phyloP scores from a whole-genome alignment of 2,797 vertebrate genomes.

The Poecilia picta region DNA sequence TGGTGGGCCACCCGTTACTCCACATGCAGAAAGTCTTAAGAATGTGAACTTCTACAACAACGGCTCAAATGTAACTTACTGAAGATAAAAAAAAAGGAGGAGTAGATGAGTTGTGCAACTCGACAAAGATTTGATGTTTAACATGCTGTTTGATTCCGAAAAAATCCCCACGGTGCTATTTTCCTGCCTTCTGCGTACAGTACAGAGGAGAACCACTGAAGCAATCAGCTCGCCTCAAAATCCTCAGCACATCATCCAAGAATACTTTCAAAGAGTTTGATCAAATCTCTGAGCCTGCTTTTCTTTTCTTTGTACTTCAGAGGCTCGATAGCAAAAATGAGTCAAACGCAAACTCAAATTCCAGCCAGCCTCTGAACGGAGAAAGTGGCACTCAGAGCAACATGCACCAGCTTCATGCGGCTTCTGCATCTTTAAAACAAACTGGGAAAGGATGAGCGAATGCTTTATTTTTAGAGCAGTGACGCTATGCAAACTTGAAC shows the following conservation, averaged over 20 bases:
- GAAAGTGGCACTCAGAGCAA: conserved; percentile 54
- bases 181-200: conserved; percentile 34
- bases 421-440: conserved; percentile 74
- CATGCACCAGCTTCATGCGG: conserved; percentile 44
- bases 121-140: conserved; percentile 18
- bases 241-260: conserved; percentile 39
- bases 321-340: conserved; percentile 48
- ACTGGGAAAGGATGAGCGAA: conserved; percentile 64
- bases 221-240: conserved; percentile 14
- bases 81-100: background rate
- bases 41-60: conserved; percentile 36
- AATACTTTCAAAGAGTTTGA: conserved; percentile 53
- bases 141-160: conserved; percentile 38
- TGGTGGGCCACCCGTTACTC: conserved; percentile 28
- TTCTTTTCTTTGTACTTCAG: conserved; percentile 43
- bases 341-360: conserved; percentile 49
- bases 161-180: conserved; percentile 32
- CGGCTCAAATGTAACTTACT: conserved; percentile 12
- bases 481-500: conserved; percentile 67
- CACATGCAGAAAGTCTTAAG: conserved; percentile 15
- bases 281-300: conserved; percentile 43
- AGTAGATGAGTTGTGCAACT: background rate
- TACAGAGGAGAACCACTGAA: conserved; percentile 44
- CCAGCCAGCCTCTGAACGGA: conserved; percentile 44
- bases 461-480: conserved; percentile 78